Percentiles rank a stretch among this genome's conserved stretches.
Evolutionary conservation across 1,140 invertebrate species (phyloP).

Genomic region (Drosophila kepulauana): DNA sequence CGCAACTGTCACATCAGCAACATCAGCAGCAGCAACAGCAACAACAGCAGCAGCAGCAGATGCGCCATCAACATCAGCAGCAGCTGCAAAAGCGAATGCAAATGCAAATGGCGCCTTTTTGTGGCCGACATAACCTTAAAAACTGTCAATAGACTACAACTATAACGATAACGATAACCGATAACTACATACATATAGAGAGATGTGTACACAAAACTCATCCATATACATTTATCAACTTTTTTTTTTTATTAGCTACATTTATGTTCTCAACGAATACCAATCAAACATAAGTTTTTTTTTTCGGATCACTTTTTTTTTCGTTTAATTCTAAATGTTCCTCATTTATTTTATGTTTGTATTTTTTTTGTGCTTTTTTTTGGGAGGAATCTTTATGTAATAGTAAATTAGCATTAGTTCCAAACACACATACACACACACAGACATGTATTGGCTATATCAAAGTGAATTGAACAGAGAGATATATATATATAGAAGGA

Average conservation of each 20-base stretch:
- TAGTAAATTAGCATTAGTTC: slow-evolving; percentile 42
- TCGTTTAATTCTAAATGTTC: slow-evolving; percentile 62
- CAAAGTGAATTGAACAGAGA: slow-evolving; percentile 35
- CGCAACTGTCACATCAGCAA: slow-evolving; percentile 31
- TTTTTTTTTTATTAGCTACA: slow-evolving; percentile 14
- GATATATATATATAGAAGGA: slow-evolving; percentile 27
- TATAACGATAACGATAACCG: no score
- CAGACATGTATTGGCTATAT: slow-evolving; percentile 47
- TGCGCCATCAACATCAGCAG: slow-evolving; percentile 20
- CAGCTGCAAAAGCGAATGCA: background rate
- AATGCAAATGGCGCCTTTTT: slow-evolving; percentile 48
- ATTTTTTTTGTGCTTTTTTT: slow-evolving; percentile 71
- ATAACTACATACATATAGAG: slow-evolving; percentile 30
- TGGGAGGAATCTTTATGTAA: slow-evolving; percentile 64
- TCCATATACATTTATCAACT: background rate
- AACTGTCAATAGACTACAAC: slow-evolving; percentile 31
- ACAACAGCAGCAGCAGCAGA: slow-evolving; percentile 18
- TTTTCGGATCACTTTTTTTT: slow-evolving; percentile 46
- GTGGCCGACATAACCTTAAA: slow-evolving; percentile 69
- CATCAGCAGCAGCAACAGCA: slow-evolving; percentile 20
- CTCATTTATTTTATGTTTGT: slow-evolving; percentile 69
- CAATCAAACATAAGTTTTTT: slow-evolving; percentile 51
- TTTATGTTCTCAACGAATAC: slow-evolving; percentile 49
- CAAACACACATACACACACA: slow-evolving; percentile 41
- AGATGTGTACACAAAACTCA: slow-evolving; percentile 25